Evolutionary conservation across 2,888 invertebrate species (phyloP).

Genomic region (Hypena proboscidalis): DNA sequence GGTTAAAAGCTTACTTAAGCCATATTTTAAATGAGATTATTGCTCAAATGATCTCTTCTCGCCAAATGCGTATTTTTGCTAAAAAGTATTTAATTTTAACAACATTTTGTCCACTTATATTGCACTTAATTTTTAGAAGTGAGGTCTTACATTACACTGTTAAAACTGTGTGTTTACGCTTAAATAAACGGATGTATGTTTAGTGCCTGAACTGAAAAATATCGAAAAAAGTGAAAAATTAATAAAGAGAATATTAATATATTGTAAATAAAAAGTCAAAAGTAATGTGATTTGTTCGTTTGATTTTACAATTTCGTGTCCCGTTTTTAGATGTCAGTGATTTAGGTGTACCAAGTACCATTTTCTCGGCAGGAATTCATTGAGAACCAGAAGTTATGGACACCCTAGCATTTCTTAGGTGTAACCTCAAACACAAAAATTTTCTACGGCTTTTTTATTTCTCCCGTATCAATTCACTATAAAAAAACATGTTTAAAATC

Average conservation of each 20-base stretch:
- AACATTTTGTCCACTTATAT: conserved; percentile 45
- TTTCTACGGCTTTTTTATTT: too few species aligned
- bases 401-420: too few species aligned
- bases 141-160: conserved; percentile 63
- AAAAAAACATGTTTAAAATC: too few species aligned
- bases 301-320: conserved; percentile 26
- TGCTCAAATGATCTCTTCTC: conserved; percentile 66
- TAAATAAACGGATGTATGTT: conserved; percentile 58
- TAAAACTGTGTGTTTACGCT: conserved; percentile 62
- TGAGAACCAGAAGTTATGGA: too few species aligned
- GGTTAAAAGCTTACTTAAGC: conserved; percentile 56
- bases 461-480: too few species aligned
- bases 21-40: conserved; percentile 72
- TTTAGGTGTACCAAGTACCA: too few species aligned
- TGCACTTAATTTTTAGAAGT: conserved; percentile 61
- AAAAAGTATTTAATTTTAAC: conserved; percentile 57
- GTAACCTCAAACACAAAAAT: too few species aligned
- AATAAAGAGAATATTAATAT: conserved; percentile 80
- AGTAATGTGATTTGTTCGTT: conserved; percentile 50
- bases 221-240: conserved; percentile 58
- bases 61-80: conserved; percentile 66
- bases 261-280: conserved; percentile 81
- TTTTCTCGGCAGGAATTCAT: too few species aligned
- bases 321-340: too few species aligned
- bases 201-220: conserved; percentile 77